Conservation (phyloP, 1,140 invertebrate species). For the Diabrotica undecimpunctata region DNA sequence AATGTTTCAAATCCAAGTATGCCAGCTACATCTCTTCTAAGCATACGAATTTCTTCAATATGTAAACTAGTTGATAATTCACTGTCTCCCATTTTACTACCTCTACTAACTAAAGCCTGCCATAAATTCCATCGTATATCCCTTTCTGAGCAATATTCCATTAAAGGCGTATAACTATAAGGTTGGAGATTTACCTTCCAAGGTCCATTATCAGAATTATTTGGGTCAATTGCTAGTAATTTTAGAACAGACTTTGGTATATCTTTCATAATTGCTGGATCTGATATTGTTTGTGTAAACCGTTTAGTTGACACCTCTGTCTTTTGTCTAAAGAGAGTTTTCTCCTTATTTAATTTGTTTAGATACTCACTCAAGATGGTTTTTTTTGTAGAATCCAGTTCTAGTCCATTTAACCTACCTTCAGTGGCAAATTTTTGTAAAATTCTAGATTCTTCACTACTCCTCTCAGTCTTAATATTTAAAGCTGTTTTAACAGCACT, state of each 20-base stretch:
- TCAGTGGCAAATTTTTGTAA: constrained; percentile 77
- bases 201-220: constrained; percentile 63
- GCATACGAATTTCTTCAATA: constrained; percentile 72
- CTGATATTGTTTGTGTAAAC: constrained; percentile 65
- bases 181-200: constrained; percentile 76
- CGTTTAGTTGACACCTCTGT: constrained; percentile 57
- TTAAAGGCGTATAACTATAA: constrained; percentile 65
- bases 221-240: constrained; percentile 59
- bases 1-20: constrained; percentile 76
- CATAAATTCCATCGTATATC: constrained; percentile 77
- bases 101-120: constrained; percentile 68
- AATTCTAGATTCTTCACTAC: constrained; percentile 67
- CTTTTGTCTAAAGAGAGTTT: constrained; percentile 60
- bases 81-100: constrained; percentile 62
- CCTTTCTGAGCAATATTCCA: constrained; percentile 80
- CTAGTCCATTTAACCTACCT: constrained; percentile 75
- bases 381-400: constrained; percentile 47
- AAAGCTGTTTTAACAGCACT: constrained; percentile 61
- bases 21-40: constrained; percentile 68
- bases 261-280: constrained; percentile 63
- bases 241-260: constrained; percentile 71
- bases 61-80: constrained; percentile 67
- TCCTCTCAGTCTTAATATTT: constrained; percentile 45
- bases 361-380: constrained; percentile 52
- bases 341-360: constrained; percentile 52